phyloP scores from a whole-genome alignment of 2,113 vertebrate genomes.

The Talpa occidentalis region DNA sequence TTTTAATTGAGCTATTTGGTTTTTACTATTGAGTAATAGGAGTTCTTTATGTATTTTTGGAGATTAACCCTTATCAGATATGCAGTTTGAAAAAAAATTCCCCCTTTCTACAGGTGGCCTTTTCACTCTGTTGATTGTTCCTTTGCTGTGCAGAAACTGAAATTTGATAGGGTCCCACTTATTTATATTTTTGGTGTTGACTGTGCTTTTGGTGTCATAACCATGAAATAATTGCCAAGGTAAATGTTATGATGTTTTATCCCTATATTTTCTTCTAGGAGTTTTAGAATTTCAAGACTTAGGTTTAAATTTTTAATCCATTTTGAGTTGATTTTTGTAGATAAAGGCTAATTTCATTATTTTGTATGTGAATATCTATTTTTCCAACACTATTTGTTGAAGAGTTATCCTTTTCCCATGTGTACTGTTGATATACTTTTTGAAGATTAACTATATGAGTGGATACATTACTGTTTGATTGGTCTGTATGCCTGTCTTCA shows the following conservation, averaged over 20 bases:
- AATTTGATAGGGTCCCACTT: not conserved
- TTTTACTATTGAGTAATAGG: not conserved
- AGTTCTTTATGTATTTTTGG: not conserved
- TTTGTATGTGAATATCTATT: not conserved
- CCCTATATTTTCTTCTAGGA: not conserved
- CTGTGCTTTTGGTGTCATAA: not conserved
- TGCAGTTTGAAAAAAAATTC: not conserved
- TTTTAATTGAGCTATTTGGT: not conserved
- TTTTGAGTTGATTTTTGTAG: not conserved
- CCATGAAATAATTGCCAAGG: not conserved
- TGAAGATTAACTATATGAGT: not conserved
- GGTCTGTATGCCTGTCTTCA: not conserved
- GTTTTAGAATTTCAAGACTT: not conserved
- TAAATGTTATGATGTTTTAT: not conserved
- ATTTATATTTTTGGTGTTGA: not conserved
- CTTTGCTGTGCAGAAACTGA: not conserved
- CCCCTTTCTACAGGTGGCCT: not conserved
- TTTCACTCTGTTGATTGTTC: not conserved
- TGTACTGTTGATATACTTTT: not conserved
- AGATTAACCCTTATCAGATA: not conserved
- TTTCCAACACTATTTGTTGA: not conserved
- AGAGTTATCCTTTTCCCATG: not conserved
- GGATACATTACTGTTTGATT: not conserved
- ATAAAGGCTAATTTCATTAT: not conserved
- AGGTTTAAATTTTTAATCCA: not conserved